Evolutionary conservation across 1,140 invertebrate species (phyloP).

Genomic region (Linepithema humile): DNA sequence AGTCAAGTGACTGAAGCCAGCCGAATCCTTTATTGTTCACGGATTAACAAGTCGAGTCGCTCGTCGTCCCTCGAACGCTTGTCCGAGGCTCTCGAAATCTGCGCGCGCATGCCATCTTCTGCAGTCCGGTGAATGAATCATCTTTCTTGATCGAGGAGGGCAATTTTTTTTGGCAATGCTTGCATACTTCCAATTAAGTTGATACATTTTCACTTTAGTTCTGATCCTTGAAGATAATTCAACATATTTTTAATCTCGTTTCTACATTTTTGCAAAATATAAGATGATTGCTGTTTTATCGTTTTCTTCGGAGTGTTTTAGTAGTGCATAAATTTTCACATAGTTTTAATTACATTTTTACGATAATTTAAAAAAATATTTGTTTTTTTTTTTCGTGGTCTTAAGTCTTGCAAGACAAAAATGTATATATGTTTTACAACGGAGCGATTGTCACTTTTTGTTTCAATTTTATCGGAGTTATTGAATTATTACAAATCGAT

Average conservation of each 20-base stretch:
- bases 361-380: no score
- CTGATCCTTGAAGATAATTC: no score
- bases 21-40: conserved; percentile 73
- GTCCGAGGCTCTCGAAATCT: conserved; percentile 58
- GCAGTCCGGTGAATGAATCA: conserved; percentile 69
- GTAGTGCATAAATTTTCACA: no score
- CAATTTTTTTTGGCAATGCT: no score
- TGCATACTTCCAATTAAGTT: no score
- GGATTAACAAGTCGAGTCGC: conserved; percentile 74
- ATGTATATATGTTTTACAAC: conserved; percentile 44
- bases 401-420: conserved; percentile 35
- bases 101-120: conserved; percentile 36
- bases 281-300: no score
- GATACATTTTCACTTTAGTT: no score
- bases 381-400: conserved; percentile 48
- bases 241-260: no score
- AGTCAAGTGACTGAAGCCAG: conserved; percentile 38
- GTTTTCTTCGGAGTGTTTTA: no score
- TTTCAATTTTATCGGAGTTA: conserved; percentile 12
- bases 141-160: conserved; percentile 38
- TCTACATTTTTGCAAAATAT: no score
- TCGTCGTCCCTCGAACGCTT: conserved; percentile 50
- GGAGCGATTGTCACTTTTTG: conserved; percentile 30
- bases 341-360: no score
- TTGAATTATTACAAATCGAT: conserved; percentile 7